phyloP scores from a whole-genome alignment of 2,797 vertebrate species.

The Pogoniulus pusillus region DNA sequence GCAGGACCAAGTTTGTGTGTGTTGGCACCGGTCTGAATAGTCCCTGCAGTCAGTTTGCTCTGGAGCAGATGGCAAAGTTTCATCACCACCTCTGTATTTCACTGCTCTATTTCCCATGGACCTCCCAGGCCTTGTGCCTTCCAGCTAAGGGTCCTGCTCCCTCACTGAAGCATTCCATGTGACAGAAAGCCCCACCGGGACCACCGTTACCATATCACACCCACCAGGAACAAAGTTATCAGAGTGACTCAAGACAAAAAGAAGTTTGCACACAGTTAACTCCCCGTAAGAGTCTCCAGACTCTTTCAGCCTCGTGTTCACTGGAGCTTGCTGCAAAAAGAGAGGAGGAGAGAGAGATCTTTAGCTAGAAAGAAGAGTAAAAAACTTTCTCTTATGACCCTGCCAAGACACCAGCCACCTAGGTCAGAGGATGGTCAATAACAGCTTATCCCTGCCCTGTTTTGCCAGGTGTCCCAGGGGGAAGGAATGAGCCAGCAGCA shows the following conservation, averaged over 20 bases:
- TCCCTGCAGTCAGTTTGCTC: not conserved
- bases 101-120: not conserved
- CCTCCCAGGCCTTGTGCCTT: not conserved
- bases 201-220: not conserved
- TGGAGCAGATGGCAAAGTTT: slow-evolving; percentile 38
- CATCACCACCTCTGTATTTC: not conserved
- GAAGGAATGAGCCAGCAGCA: not conserved
- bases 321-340: not conserved
- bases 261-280: not conserved
- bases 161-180: not conserved
- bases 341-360: not conserved
- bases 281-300: not conserved
- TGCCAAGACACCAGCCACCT: not conserved
- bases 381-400: not conserved
- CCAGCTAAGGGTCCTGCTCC: not conserved
- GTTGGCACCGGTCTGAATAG: not conserved
- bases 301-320: not conserved
- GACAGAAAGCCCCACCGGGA: not conserved
- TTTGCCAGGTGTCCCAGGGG: not conserved
- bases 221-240: not conserved
- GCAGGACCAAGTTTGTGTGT: not conserved
- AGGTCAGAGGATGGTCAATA: not conserved
- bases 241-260: not conserved
- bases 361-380: not conserved
- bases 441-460: not conserved